A percentile compares a stretch with the other conserved stretches of the same genome.
These are phyloP conservation scores for Sciurus niger DNA, from an alignment of 2,113 vertebrate species.

Conservation along the genomic window DNA sequence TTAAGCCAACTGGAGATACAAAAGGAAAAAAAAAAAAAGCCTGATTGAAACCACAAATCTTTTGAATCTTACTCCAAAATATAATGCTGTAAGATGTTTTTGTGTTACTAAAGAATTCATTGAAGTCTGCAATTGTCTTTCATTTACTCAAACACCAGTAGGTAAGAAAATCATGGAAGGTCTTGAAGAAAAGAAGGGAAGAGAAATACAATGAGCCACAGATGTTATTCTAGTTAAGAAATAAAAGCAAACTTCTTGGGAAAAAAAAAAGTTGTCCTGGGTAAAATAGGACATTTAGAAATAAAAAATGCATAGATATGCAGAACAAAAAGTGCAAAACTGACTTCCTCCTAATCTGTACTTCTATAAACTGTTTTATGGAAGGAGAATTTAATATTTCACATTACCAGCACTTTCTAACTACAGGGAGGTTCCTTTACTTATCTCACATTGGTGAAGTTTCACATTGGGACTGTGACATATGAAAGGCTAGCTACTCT, in stretches of 20 bases:
- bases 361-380: not conserved
- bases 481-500: not conserved
- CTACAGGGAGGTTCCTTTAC: not conserved
- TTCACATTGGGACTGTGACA: not conserved
- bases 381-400: not conserved
- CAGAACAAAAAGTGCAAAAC: not conserved
- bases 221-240: slow-evolving; percentile 19
- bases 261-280: not conserved
- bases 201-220: not conserved
- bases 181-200: not conserved
- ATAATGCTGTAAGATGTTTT: not conserved
- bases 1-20: slow-evolving; percentile 24
- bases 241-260: not conserved
- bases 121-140: slow-evolving; percentile 50
- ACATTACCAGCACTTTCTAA: not conserved
- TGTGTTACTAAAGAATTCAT: slow-evolving; percentile 18
- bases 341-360: not conserved
- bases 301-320: not conserved
- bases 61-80: slow-evolving; percentile 57
- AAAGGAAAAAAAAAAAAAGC: not conserved
- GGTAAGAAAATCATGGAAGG: not conserved
- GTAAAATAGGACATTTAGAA: not conserved
- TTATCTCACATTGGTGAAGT: not conserved
- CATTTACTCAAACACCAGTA: slow-evolving; percentile 31
- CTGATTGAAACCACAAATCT: slow-evolving; percentile 41